phyloP scores from a whole-genome alignment of 2,888 invertebrate genomes.

The Drosophila phalerata region DNA sequence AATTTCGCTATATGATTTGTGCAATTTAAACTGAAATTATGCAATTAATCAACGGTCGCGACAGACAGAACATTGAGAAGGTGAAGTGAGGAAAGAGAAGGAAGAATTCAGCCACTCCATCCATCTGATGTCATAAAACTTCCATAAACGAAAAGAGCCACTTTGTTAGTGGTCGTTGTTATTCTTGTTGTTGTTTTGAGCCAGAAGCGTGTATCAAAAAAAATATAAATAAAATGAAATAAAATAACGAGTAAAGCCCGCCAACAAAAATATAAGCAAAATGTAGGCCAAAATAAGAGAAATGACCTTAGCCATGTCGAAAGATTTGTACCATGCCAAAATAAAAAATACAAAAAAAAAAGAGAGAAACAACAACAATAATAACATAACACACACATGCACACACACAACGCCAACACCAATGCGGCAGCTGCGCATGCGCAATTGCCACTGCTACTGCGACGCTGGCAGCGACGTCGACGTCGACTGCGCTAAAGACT shows the following conservation, averaged over 20 bases:
- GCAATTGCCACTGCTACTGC: conserved; percentile 23
- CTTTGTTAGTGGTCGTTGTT: conserved; percentile 22
- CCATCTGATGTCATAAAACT: conserved; percentile 58
- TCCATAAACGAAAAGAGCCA: conserved; percentile 45
- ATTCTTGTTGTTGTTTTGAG: conserved; percentile 12
- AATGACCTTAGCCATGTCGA: conserved; percentile 66
- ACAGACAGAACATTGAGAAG: conserved; percentile 21
- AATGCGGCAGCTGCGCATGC: conserved; percentile 44
- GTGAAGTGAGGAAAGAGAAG: not conserved
- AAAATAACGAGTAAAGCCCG: conserved; percentile 18
- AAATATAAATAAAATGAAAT: conserved; percentile 14
- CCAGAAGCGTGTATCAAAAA: conserved; percentile 42
- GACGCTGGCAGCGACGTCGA: not conserved
- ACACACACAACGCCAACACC: conserved; percentile 40
- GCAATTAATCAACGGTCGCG: conserved; percentile 57
- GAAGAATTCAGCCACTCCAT: conserved; percentile 5
- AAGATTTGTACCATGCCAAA: conserved; percentile 59
- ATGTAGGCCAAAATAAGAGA: conserved; percentile 70
- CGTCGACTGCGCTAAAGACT: not conserved
- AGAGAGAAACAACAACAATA: conserved; percentile 11
- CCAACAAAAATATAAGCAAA: conserved; percentile 41
- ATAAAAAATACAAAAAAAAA: conserved; percentile 20
- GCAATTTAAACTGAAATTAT: conserved; percentile 63
- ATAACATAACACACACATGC: conserved; percentile 8
- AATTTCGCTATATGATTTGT: conserved; percentile 50